Base-by-base conservation (phyloP, 2,888 invertebrate species). In the Parapristionchus giblindavisi region DNA sequence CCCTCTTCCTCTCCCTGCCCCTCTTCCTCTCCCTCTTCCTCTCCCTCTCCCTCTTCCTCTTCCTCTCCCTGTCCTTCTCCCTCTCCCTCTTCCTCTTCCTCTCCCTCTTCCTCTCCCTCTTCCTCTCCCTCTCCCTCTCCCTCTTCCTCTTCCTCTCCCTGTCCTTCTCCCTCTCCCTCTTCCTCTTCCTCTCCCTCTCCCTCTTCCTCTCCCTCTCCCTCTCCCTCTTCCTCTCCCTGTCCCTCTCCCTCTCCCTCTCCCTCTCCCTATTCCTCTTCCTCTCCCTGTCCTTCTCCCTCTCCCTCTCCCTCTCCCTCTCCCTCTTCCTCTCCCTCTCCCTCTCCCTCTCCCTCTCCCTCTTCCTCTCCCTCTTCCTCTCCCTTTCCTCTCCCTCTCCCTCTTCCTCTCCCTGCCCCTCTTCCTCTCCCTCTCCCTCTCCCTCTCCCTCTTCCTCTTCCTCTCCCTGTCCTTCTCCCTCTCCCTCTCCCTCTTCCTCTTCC, bases 1-100 rank as follows among this genome's bases (percentile, higher is more conserved):
- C 56, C n/a, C 65, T 27, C 24, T 65, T 65, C 40, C 21, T 24
- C 27, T 40, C 21, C 40, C 43, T 27, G 27, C 43, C n/a, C 38
- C 24, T n/a, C 6, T 51, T 21, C n/a, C n/a, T 17, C 51, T 51
- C n/a, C 6, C 56, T 40, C 38, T 65, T 65, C 29, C 65, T 29
- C 27, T 48, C 29, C 38, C 32, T n/a, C 32, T 29, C 27, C 43
- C 29, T 65, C 27, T n/a, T 27, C 43, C 29, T 11, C 14, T 21
- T 27, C 65, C 43, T 43, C 48, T 29, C 65, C 43, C 65, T 65
- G 29, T 61, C 61, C n/a, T 40, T 61, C 8, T 56, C 56, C n/a
- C n/a, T 56, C 24, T n/a, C 56, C n/a, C 65, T 27, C 24, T 65
- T 65, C 40, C 21, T 24, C 27, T 40, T 29, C 40, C 43, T 27